phyloP scores from a whole-genome alignment of 92 coral and sea anemone genomes.

The Montipora capitata region DNA sequence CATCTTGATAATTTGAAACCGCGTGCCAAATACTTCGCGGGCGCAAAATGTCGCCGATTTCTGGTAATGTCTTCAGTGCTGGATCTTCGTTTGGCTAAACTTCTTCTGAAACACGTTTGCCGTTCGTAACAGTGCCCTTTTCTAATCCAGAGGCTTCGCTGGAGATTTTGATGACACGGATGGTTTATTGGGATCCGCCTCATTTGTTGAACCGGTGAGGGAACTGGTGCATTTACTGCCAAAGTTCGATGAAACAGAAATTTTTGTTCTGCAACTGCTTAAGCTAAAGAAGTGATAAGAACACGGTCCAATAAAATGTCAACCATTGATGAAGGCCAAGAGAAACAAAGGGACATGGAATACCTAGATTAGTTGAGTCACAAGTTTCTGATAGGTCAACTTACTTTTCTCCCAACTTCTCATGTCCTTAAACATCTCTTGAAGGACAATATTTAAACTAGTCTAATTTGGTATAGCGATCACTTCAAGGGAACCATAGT shows the following conservation, averaged over 20 bases:
- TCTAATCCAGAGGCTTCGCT: not conserved
- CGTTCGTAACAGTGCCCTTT: constrained; percentile 10
- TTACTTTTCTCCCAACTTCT: no score
- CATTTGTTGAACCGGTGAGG: not conserved
- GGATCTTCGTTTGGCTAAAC: not conserved
- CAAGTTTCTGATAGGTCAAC: no score
- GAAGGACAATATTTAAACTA: no score
- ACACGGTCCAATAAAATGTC: not conserved
- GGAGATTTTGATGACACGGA: not conserved
- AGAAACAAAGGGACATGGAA: no score
- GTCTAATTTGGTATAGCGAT: no score
- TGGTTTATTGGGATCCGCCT: no score
- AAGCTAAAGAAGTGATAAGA: not conserved
- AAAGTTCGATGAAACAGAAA: not conserved
- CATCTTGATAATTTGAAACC: no score
- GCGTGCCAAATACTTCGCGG: no score
- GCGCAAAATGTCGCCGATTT: no score
- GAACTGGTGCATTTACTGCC: not conserved
- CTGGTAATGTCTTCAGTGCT: not conserved
- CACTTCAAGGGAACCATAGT: no score
- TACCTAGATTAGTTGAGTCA: no score
- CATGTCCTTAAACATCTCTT: no score
- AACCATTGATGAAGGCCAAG: not conserved
- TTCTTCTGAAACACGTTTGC: not conserved
- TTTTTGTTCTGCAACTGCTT: constrained; percentile 14